Evolutionary conservation across 2,888 invertebrate genomes (phyloP).

Genomic region (Neocrepidodera transversa): DNA sequence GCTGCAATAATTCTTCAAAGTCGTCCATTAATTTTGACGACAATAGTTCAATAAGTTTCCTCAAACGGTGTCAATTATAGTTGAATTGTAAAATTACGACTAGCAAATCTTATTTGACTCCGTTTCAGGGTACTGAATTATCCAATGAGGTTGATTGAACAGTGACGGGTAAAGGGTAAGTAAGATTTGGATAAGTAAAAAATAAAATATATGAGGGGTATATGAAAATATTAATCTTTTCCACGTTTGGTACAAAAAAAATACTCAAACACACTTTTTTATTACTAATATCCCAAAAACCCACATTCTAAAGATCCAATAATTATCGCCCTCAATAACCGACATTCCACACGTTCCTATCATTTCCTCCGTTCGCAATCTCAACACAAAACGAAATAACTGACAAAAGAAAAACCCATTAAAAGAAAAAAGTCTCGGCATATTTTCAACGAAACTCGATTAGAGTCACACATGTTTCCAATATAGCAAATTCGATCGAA

Average conservation of each 20-base stretch:
- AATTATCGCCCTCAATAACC: background rate
- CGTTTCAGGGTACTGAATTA: background rate
- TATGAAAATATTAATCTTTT: too few relatives aligned
- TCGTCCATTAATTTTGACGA: slow-evolving; percentile 41
- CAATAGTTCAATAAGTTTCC: slow-evolving; percentile 44
- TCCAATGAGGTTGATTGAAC: too few relatives aligned
- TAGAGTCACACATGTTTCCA: slow-evolving; percentile 13
- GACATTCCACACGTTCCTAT: background rate
- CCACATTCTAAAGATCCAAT: too few relatives aligned
- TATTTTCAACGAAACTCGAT: slow-evolving; percentile 13
- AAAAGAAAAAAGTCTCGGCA: background rate
- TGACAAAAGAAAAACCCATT: slow-evolving; percentile 2
- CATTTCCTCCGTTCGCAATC: background rate
- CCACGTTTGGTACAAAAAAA: too few relatives aligned
- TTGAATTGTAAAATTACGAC: slow-evolving; percentile 53
- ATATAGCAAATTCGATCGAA: slow-evolving; percentile 12
- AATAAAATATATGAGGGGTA: too few relatives aligned
- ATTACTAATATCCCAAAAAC: too few relatives aligned
- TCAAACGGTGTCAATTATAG: slow-evolving; percentile 48
- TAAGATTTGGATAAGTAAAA: too few relatives aligned
- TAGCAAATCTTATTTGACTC: slow-evolving; percentile 49
- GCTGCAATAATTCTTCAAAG: slow-evolving; percentile 25
- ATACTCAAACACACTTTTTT: too few relatives aligned
- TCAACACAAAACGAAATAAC: background rate
- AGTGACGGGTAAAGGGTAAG: too few relatives aligned